phyloP scores from a whole-genome alignment of 1,140 invertebrate species.

The Cotesia vestalis region DNA sequence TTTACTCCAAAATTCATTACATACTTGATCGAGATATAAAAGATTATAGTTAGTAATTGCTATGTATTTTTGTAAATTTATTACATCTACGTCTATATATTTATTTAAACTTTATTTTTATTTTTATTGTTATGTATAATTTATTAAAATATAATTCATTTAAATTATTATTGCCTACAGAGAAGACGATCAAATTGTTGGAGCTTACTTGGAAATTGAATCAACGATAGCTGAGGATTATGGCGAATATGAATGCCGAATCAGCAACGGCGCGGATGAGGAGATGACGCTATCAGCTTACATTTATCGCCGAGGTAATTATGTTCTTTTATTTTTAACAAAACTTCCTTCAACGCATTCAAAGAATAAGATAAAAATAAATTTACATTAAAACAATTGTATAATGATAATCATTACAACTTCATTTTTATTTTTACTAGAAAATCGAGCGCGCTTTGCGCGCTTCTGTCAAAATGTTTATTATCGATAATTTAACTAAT shows the following conservation, averaged over 20 bases:
- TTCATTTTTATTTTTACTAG: neutral
- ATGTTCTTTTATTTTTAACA: slow-evolving; percentile 14
- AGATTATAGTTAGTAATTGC: too few relatives aligned
- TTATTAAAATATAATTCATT: neutral
- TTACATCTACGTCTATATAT: neutral
- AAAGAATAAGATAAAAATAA: slow-evolving; percentile 28
- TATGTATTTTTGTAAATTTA: neutral
- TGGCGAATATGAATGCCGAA: slow-evolving; percentile 73
- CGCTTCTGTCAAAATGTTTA: too few relatives aligned
- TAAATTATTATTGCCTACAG: slow-evolving; percentile 58
- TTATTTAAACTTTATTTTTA: slow-evolving; percentile 9
- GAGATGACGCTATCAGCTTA: slow-evolving; percentile 59
- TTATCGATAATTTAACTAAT: too few relatives aligned
- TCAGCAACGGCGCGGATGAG: slow-evolving; percentile 66
- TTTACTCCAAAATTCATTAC: slow-evolving; percentile 1
- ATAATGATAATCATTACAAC: neutral
- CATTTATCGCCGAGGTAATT: slow-evolving; percentile 61
- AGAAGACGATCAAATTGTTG: slow-evolving; percentile 75
- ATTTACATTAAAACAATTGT: neutral
- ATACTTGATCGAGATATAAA: too few relatives aligned
- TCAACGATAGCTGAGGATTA: slow-evolving; percentile 71
- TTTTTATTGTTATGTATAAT: neutral
- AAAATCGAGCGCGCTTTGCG: too few relatives aligned
- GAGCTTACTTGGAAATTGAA: slow-evolving; percentile 73
- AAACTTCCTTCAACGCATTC: slow-evolving; percentile 19